Evolutionary conservation across 1,140 invertebrate genomes (phyloP).

Genomic region (Parasteatoda tepidariorum): DNA sequence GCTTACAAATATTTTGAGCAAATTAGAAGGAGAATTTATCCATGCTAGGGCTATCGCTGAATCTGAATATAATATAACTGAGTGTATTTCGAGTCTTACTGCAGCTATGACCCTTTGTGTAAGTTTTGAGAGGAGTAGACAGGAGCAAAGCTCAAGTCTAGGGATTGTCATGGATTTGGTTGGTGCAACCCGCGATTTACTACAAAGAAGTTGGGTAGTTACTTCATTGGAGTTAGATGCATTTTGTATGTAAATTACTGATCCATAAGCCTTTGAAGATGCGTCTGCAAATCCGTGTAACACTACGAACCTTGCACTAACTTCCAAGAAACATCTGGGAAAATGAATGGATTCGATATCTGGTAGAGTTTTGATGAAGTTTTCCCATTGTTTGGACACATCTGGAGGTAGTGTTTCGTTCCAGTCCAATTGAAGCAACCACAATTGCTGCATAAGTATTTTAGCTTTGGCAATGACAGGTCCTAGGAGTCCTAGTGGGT

Average conservation of each 20-base stretch:
- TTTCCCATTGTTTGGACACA: conserved; percentile 16
- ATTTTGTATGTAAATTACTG: conserved; percentile 49
- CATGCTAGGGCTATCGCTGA: conserved; percentile 66
- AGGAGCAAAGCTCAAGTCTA: conserved; percentile 32
- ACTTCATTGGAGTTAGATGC: not conserved
- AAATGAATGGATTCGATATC: not conserved
- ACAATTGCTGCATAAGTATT: conserved; percentile 60
- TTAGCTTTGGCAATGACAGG: conserved; percentile 54
- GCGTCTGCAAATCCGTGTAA: conserved; percentile 57
- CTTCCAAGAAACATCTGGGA: not conserved
- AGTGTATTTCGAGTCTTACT: not conserved
- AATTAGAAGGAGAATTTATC: conserved; percentile 65
- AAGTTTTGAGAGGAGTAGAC: conserved; percentile 26
- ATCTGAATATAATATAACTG: conserved; percentile 65
- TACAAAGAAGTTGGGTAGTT: not conserved
- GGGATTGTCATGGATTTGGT: conserved; percentile 43
- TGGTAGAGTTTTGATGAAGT: not conserved
- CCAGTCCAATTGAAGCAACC: conserved; percentile 54
- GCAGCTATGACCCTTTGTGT: not conserved
- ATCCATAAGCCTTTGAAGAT: conserved; percentile 46
- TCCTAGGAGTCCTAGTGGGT: conserved; percentile 59
- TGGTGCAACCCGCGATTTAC: conserved; percentile 54
- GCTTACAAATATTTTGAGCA: conserved; percentile 68
- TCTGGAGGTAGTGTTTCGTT: conserved; percentile 52
- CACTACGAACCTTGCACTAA: not conserved